These are phyloP conservation scores for Rhinichthys osculus DNA, from an alignment of 2,797 vertebrate species.

Conservation along the genomic window DNA sequence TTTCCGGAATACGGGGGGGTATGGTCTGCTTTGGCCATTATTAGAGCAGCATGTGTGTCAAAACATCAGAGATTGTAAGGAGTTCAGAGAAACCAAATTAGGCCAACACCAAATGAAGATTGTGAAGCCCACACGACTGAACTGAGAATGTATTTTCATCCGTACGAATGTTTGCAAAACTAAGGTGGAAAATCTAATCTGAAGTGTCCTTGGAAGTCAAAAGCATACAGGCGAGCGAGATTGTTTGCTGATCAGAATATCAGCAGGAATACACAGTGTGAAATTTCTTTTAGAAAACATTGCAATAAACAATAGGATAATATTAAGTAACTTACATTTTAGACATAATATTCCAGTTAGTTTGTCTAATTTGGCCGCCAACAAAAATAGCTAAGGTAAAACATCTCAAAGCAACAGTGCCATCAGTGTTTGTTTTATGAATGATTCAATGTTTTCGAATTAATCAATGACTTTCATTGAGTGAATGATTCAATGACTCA, in stretches of 20 bases:
- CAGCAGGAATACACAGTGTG: neutral
- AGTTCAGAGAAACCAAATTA: constrained; percentile 40
- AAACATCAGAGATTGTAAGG: constrained; percentile 26
- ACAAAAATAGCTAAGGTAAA: neutral
- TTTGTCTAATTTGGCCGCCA: neutral
- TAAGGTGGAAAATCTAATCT: neutral
- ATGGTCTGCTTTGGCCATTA: neutral
- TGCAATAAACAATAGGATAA: neutral
- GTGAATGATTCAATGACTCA: constrained; percentile 8
- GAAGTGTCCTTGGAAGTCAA: neutral
- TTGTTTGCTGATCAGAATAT: neutral
- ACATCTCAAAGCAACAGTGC: neutral
- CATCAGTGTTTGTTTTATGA: neutral
- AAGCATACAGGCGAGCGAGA: neutral
- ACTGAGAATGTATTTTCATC: neutral
- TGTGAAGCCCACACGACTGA: neutral
- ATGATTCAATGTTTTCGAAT: neutral
- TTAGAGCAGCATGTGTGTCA: constrained; percentile 47
- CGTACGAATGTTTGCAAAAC: neutral
- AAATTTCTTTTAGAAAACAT: neutral
- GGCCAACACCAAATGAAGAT: neutral
- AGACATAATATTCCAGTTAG: neutral
- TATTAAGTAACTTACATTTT: neutral
- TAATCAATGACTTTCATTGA: neutral
- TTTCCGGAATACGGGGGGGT: too few species aligned